Percentiles rank a stretch among this genome's conserved stretches.
Conservation (phyloP, 2,797 vertebrate species). For the Trachurus trachurus region DNA sequence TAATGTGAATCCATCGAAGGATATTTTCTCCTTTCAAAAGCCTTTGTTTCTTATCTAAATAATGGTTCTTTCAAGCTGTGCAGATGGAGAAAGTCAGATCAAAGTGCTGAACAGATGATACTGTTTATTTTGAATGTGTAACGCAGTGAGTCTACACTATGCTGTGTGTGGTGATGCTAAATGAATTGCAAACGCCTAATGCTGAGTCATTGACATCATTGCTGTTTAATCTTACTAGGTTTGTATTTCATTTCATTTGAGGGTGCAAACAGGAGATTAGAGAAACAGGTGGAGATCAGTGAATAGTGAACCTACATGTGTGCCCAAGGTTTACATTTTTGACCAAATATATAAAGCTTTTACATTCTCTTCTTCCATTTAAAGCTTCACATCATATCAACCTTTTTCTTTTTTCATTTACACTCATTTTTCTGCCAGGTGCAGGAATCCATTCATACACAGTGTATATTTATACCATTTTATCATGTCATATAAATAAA, state of each 20-base stretch:
- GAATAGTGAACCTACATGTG: neutral
- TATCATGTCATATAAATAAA: neutral
- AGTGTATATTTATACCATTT: neutral
- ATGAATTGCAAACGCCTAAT: slow-evolving; percentile 28
- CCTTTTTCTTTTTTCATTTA: neutral
- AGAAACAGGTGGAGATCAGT: neutral
- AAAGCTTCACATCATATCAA: neutral
- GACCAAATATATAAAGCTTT: neutral
- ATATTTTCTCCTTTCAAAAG: slow-evolving; percentile 55
- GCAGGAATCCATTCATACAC: neutral
- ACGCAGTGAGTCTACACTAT: slow-evolving; percentile 10
- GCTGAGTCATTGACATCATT: slow-evolving; percentile 20
- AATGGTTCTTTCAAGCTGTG: slow-evolving; percentile 66
- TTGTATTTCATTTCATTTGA: neutral
- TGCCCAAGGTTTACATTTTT: neutral
- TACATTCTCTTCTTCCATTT: neutral
- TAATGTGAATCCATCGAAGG: slow-evolving; percentile 68
- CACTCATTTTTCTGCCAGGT: neutral
- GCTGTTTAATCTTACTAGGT: neutral
- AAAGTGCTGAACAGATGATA: slow-evolving; percentile 72
- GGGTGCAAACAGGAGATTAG: neutral
- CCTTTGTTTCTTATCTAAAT: slow-evolving; percentile 76
- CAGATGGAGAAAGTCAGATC: slow-evolving; percentile 74
- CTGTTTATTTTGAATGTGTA: slow-evolving; percentile 47
- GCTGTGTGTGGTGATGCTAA: slow-evolving; percentile 12